Evolutionary conservation across 2,113 vertebrate genomes (phyloP), one percentile per base, ranked within the genome.

Genomic region (Vanacampus margaritifer): DNA sequence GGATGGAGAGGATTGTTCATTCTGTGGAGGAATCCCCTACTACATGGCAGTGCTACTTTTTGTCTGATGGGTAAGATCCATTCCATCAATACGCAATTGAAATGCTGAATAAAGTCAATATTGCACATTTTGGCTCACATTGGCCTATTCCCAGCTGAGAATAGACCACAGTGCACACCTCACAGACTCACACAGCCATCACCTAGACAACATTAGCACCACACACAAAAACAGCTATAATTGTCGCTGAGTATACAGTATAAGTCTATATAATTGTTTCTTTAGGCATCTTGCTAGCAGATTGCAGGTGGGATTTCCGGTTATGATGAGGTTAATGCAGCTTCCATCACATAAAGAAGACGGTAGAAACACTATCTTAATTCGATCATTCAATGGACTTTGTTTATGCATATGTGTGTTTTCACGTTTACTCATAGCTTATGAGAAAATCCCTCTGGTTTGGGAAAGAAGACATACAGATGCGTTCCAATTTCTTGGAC

Each of bases 391-490:
- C 46, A 58, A 37, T 12, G 7, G 0, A 45, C 16, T 71, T 23
- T 58, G 0, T 69, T 19, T 63, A 17, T 69, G 16, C 65, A 7
- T 74, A n/a, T 45, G 21, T 9, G 6, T 62, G 13, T 76, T 78
- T 62, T 32, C 28, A 32, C 28, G 39, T 17, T 8, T 37, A 9
- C 41, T 41, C n/a, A n/a, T 24, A 95, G 93, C 87, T 67, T 92
- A 92, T 80, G 88, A 89, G 70, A 94, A 93, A 87, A 86, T 91
- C 62, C 86, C 91, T 17, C 75, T 95, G 60, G 76, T 79, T 16
- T 97, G 94, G 95, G 92, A n/a, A 96, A 74, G 93, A 95, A 23
- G 95, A 98, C 74, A 68, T 91, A 32, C 88, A 96, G 71, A 90
- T 98, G 69, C 84, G 54, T 41, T 95, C 94, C 1, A 89, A 63